Evolutionary conservation across 2,888 invertebrate genomes (phyloP), one percentile per base, ranked within the genome.

Genomic region (Perizoma affinitatum): DNA sequence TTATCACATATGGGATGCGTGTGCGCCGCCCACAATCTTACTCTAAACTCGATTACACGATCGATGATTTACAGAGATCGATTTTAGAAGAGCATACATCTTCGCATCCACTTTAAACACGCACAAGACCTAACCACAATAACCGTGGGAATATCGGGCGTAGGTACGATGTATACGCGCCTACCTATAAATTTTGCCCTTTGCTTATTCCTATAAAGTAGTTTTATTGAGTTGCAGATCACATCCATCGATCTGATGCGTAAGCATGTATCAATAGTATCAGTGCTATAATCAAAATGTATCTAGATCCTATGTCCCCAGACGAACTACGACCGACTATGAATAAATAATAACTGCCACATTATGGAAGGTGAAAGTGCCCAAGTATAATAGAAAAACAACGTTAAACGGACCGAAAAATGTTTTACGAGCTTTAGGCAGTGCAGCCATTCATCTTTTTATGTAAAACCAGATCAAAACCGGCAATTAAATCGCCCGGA

Each of bases 381-480:
- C 80, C 78, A 67, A 74, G 74, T 78, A 73, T 80, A 76, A 84
- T 87, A 88, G 86, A 88, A 88, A 89, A 86, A 86, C 72, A 78
- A 81, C 71, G 78, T 78, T 79, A 82, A 84, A 83, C 81, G 83
- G 80, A 83, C 84, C 84, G 78, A 86, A 81, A n/a, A 87, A 86
- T 80, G 81, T 80, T 87, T 84, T 87, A 86, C 79, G 80, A 80
- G 86, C 91, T 88, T 81, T 76, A 87, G 88, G 89, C 89, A 79
- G 75, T 81, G 74, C 75, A 80, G 81, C 89, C 88, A 88, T 91
- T 88, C 88, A 88, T 92, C 92, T 90, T 90, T 92, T 91, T 90
- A 90, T 90, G 86, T 90, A 87, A 90, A 91, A 90, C 86, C 88
- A 90, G 90, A 90, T 90, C 90, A 90, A 87, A 92, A 83, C 92